Base-by-base conservation (phyloP, 2,113 vertebrate species). In the Apteryx owenii region DNA sequence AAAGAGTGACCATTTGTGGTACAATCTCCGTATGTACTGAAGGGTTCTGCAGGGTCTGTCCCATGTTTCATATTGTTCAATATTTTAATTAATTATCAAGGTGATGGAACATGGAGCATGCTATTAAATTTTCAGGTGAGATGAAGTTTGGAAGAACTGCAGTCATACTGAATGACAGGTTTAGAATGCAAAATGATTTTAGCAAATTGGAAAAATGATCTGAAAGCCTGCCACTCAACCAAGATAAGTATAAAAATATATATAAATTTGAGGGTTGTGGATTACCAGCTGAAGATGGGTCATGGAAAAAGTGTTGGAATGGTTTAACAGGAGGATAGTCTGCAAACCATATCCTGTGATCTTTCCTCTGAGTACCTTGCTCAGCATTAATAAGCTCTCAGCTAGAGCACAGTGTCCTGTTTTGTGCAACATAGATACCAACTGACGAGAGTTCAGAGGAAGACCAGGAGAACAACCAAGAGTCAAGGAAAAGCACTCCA, bases 1-100 rank as follows among this genome's bases (percentile, higher is more conserved):
- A 38, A 79, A 81, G 10, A 33, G 5, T 51, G 4, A 14, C 72
- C 2, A 16, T 9, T 23, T 46, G 15, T 5, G 12, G 44, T 54
- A 81, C 1, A 0, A 25, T 20, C 51, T 81, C 73, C 81, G 2
- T 11, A 64, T 1, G 0, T 36, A 62, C 25, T 21, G 0, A 0
- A 36, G 44, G 56, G 23, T 65, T 26, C n/a, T 77, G n/a, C 23
- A 76, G 31, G 42, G 44, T 8, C 19, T 61, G 7, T 48, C 25
- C 14, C 42, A 69, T 25, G 38, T 65, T n/a, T 84, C 62, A 50
- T 5, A 60, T 17, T 68, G 23, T 42, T 50, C 72, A 87, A 25
- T 40, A 40, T 38, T 87, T 84, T 25, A 8, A 28, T 94, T 81
- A 40, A 78, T 78, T 81, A 79, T 48, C n/a, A 44, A 84, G 14